These are phyloP conservation scores for Endotricha flammealis DNA, from an alignment of 2,888 invertebrate genomes.

Conservation along the genomic window DNA sequence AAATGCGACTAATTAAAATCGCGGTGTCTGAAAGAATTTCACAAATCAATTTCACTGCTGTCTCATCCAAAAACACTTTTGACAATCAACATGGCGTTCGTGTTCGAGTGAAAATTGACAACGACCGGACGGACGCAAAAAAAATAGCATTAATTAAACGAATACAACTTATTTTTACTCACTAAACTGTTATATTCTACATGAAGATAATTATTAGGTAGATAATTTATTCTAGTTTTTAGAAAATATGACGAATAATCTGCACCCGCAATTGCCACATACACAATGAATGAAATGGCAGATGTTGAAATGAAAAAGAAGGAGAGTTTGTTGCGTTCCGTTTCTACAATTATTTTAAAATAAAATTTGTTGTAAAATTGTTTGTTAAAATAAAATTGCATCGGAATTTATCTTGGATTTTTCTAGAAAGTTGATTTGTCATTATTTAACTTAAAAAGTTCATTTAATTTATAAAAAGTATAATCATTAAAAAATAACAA, in stretches of 20 bases:
- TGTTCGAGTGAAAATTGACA: constrained; percentile 57
- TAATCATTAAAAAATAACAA: too few species aligned
- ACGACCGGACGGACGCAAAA: constrained; percentile 46
- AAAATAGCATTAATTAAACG: constrained; percentile 13
- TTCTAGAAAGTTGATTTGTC: too few species aligned
- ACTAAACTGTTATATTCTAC: constrained; percentile 61
- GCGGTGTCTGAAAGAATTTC: constrained; percentile 70
- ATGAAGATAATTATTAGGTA: constrained; percentile 49
- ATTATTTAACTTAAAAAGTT: too few species aligned
- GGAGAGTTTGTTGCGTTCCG: constrained; percentile 36
- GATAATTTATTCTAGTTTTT: constrained; percentile 40
- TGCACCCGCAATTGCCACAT: constrained; percentile 74
- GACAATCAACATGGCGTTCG: constrained; percentile 79
- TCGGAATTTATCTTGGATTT: too few species aligned
- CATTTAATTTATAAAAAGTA: too few species aligned
- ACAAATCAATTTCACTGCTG: constrained; percentile 72
- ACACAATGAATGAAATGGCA: constrained; percentile 72
- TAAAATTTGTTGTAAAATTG: too few species aligned
- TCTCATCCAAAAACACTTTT: constrained; percentile 75
- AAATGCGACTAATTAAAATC: constrained; percentile 56
- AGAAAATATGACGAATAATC: constrained; percentile 54
- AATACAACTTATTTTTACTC: constrained; percentile 39
- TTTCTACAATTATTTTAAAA: too few species aligned
- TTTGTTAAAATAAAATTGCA: too few species aligned
- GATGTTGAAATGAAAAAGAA: constrained; percentile 31